These are phyloP conservation scores for Dolichopus griseipennis DNA, from an alignment of 2,888 invertebrate species.

Conservation along the genomic window DNA sequence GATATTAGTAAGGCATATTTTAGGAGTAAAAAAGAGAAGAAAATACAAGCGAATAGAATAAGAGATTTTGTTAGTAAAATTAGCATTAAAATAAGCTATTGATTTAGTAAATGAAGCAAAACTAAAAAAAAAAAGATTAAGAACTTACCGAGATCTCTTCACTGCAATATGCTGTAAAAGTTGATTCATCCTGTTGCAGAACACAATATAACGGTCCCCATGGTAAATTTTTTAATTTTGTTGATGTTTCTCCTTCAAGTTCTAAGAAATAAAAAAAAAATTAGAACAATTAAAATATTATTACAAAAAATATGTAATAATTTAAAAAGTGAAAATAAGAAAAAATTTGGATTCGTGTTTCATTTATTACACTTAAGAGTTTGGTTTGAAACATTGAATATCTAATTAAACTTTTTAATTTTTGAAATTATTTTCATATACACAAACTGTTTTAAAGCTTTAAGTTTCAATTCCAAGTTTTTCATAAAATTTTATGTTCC, in stretches of 20 bases:
- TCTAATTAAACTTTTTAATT: too few species aligned
- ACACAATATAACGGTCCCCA: conserved; percentile 67
- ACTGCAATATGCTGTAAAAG: conserved; percentile 60
- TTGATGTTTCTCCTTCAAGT: conserved; percentile 44
- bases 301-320: too few species aligned
- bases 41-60: conserved; percentile 17
- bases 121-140: neutral
- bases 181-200: conserved; percentile 60
- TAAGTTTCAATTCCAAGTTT: too few species aligned
- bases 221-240: conserved; percentile 35
- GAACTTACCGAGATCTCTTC: conserved; percentile 63
- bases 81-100: neutral
- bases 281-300: too few species aligned
- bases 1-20: conserved; percentile 16
- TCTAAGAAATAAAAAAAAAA: conserved; percentile 29
- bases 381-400: too few species aligned
- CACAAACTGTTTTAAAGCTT: too few species aligned
- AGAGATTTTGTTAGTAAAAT: neutral
- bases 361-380: too few species aligned
- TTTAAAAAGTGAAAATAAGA: too few species aligned
- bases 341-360: too few species aligned
- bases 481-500: too few species aligned
- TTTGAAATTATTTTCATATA: too few species aligned
- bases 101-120: neutral
- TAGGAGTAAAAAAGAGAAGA: conserved; percentile 12